These are phyloP conservation scores for Piscicola geometra DNA, from an alignment of 2,888 invertebrate species.

Conservation along the genomic window DNA sequence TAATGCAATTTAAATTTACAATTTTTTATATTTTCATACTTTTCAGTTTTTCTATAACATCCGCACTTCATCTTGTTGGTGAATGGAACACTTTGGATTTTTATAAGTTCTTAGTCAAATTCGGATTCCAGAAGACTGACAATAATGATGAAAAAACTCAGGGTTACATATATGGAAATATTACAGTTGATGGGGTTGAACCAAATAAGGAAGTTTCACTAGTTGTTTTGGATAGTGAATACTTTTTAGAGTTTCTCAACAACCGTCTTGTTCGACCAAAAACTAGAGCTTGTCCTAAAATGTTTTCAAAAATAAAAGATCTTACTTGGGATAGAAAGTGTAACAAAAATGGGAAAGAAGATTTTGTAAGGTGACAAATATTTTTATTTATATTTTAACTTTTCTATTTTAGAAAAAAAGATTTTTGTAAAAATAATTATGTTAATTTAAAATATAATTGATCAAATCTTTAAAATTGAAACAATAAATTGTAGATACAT, in stretches of 20 bases:
- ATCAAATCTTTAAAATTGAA: not conserved
- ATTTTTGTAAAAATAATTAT: not conserved
- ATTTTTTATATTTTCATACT: not conserved
- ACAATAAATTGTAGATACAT: conserved; percentile 68
- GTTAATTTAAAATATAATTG: not conserved
- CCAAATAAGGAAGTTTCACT: conserved; percentile 66
- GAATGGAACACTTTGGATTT: conserved; percentile 60
- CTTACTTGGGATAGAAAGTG: conserved; percentile 81
- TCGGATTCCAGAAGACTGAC: conserved; percentile 86
- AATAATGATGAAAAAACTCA: conserved; percentile 79
- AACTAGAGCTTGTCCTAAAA: conserved; percentile 68
- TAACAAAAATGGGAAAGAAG: conserved; percentile 68
- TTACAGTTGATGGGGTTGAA: conserved; percentile 64
- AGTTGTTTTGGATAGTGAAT: conserved; percentile 81
- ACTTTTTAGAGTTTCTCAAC: conserved; percentile 83
- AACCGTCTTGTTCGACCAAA: conserved; percentile 62
- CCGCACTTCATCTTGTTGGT: conserved; percentile 49
- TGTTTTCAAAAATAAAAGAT: conserved; percentile 78
- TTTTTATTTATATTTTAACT: not conserved
- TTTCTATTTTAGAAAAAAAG: too few relatives aligned
- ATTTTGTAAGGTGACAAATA: conserved; percentile 61
- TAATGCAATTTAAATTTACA: not conserved
- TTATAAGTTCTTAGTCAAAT: conserved; percentile 79
- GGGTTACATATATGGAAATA: conserved; percentile 93
- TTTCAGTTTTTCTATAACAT: not conserved